Evolutionary conservation across 2,797 vertebrate genomes (phyloP).

Genomic region (Clarias platycephalus): DNA sequence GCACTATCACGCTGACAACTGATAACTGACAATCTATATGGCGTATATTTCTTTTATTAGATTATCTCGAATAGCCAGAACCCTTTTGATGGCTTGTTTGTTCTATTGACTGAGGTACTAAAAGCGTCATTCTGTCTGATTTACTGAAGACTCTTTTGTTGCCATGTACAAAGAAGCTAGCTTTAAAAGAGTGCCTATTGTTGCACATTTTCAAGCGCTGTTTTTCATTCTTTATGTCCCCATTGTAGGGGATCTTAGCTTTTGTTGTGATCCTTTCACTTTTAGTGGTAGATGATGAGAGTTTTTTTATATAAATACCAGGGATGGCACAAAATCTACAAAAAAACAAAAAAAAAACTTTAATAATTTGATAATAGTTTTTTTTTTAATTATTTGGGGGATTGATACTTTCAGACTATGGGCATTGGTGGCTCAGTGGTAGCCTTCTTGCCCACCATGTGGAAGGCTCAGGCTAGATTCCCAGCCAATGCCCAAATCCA

Average conservation of each 20-base stretch:
- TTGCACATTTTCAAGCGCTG: slow-evolving; percentile 29
- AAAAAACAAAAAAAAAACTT: too few relatives aligned
- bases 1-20: slow-evolving; percentile 41
- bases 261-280: neutral
- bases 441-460: too few relatives aligned
- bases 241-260: neutral
- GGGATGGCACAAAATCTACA: too few relatives aligned
- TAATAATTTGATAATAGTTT: too few relatives aligned
- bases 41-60: slow-evolving; percentile 23
- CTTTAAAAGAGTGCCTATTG: slow-evolving; percentile 25
- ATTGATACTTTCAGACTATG: neutral
- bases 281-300: neutral
- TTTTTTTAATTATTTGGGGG: neutral
- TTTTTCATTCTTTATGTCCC: neutral
- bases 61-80: slow-evolving; percentile 60
- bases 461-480: too few relatives aligned
- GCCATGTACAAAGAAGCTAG: slow-evolving; percentile 41
- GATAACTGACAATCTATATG: slow-evolving; percentile 29
- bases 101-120: slow-evolving; percentile 17
- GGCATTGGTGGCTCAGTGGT: too few relatives aligned
- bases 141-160: slow-evolving; percentile 58
- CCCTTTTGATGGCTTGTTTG: slow-evolving; percentile 30
- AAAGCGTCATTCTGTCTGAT: slow-evolving; percentile 48
- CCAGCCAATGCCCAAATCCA: too few relatives aligned
- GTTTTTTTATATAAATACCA: neutral